Evolutionary conservation across 2,113 vertebrate species (phyloP), one percentile per base, ranked within the genome.

Genomic region (Martes martes): DNA sequence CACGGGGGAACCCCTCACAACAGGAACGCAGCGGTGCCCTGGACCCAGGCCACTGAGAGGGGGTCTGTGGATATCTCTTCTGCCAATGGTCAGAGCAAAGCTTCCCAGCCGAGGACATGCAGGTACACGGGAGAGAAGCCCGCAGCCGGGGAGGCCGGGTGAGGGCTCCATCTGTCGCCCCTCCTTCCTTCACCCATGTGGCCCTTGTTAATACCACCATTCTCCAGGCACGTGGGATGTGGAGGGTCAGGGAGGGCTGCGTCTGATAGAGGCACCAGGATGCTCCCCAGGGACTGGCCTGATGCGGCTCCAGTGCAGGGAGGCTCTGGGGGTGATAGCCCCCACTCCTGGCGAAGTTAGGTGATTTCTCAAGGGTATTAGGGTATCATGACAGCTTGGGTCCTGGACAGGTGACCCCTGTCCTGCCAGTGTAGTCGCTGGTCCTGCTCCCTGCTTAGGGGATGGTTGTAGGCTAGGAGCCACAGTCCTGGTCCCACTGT

Each of bases 261-360:
- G 69, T 19, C 50, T 3, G 11, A 13, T 0, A 2, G 39, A 2
- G 28, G 42, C 59, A 61, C 11, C 36, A 7, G 11, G 2, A 1
- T 1, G 6, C 71, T 63, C n/a, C 0, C 36, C 1, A 2, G 23
- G 47, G 39, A 31, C 0, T 2, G 36, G 31, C 42, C 8, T 14
- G 15, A 23, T 0, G 31, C 1, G 9, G 61, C n/a, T 0, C 11
- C 0, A 9, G 18, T 3, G 15, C 42, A 4, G 6, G 33, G 73
- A 31, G 73, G 33, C 45, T 7, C 45, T 31, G 31, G 2, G 69
- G 11, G n/a, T 0, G 67, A 76, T 19, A 39, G 76, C 8, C 65
- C 59, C 4, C 19, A 1, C 31, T 85, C 69, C 59, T 5, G 36
- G 61, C 6, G 45, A 47, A 10, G 31, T 18, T 3, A 0, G 73